A percentile compares a stretch with the other conserved stretches of the same genome.
Conservation (phyloP, 2,113 vertebrate species). For the Entomyzon cyanotis region DNA sequence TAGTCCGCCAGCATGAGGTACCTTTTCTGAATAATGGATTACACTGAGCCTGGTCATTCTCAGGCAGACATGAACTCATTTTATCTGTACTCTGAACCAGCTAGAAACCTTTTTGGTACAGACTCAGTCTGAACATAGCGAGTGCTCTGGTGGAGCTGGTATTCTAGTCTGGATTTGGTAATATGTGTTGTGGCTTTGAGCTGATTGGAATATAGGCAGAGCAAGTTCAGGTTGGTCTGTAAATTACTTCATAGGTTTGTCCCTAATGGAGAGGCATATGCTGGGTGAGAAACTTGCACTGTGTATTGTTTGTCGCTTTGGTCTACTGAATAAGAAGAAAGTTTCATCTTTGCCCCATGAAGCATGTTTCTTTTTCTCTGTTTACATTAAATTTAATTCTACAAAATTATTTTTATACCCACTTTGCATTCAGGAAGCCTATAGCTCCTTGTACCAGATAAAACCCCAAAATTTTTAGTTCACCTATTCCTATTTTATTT, state of each 20-base stretch:
- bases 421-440: neutral
- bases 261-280: neutral
- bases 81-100: neutral
- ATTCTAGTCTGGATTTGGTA: neutral
- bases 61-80: accelerated
- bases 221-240: neutral
- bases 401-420: neutral
- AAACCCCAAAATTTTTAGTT: neutral
- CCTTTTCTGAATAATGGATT: neutral
- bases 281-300: neutral
- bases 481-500: neutral
- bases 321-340: neutral
- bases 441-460: neutral
- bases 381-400: neutral
- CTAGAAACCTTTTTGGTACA: neutral
- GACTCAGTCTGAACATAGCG: accelerated
- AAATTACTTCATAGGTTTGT: neutral
- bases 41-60: neutral
- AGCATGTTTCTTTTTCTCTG: neutral
- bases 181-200: neutral
- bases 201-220: neutral
- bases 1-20: neutral
- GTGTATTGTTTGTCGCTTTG: neutral
- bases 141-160: neutral
- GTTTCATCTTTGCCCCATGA: neutral